These are phyloP conservation scores for Macrobrachium rosenbergii DNA, from an alignment of 1,140 invertebrate species.

Conservation along the genomic window DNA sequence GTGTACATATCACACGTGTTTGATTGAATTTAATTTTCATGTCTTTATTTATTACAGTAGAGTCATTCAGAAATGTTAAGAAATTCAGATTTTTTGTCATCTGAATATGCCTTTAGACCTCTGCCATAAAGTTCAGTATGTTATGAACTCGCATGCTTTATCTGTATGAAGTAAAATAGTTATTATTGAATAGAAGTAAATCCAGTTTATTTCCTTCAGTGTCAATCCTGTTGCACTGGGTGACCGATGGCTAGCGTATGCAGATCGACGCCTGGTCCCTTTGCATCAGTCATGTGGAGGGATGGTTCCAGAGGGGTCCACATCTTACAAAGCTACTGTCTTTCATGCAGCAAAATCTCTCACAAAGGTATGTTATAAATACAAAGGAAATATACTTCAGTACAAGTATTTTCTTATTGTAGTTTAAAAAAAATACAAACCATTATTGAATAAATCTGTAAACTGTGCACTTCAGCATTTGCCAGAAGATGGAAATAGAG, in stretches of 20 bases:
- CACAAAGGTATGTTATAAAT: conserved; percentile 80
- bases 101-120: too few species aligned
- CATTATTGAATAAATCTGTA: too few species aligned
- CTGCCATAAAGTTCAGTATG: too few species aligned
- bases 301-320: conserved; percentile 77
- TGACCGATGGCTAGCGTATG: conserved; percentile 78
- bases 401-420: conserved; percentile 20
- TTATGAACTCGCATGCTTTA: too few species aligned
- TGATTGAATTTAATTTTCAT: too few species aligned
- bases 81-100: too few species aligned
- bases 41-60: too few species aligned
- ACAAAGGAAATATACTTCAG: neutral
- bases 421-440: neutral
- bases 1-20: neutral
- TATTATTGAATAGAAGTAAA: neutral
- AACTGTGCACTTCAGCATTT: too few species aligned
- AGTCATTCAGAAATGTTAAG: too few species aligned
- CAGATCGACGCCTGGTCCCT: conserved; percentile 86
- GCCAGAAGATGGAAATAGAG: too few species aligned
- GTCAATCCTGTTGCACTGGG: conserved; percentile 92
- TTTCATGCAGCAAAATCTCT: conserved; percentile 94
- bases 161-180: neutral
- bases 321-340: conserved; percentile 95
- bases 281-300: conserved; percentile 89
- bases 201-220: conserved; percentile 71